phyloP scores from a whole-genome alignment of 1,140 invertebrate species.

The Drosophila equinoxialis region DNA sequence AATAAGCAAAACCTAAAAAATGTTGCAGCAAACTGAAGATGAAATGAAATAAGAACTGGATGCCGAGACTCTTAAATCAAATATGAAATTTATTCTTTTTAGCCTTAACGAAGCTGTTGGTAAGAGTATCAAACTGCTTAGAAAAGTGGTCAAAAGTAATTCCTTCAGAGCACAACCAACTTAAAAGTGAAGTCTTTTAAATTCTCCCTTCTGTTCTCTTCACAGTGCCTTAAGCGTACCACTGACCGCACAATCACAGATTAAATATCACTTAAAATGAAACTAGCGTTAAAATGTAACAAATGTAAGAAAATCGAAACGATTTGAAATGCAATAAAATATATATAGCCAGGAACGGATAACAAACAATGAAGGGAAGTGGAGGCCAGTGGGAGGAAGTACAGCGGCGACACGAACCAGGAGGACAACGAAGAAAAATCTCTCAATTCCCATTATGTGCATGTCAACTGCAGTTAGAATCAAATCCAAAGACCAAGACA shows the following conservation, averaged over 20 bases:
- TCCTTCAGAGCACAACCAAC: conserved; percentile 29
- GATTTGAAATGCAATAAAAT: conserved; percentile 76
- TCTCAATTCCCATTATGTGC: conserved; percentile 81
- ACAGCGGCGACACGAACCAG: conserved; percentile 1
- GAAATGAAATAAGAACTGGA: not conserved
- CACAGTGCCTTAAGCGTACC: not conserved
- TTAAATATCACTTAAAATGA: conserved; percentile 81
- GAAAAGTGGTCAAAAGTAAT: too few species aligned
- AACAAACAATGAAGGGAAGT: conserved; percentile 43
- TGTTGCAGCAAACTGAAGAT: not conserved
- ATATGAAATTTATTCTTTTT: too few species aligned
- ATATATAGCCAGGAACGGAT: conserved; percentile 47
- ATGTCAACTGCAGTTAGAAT: conserved; percentile 81
- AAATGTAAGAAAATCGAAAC: conserved; percentile 77
- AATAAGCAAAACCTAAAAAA: not conserved
- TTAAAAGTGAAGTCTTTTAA: conserved; percentile 70
- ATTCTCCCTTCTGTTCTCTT: conserved; percentile 30
- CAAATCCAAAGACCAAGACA: conserved; percentile 61
- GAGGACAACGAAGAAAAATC: conserved; percentile 65
- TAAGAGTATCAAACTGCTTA: too few species aligned
- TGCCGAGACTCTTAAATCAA: too few species aligned
- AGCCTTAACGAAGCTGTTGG: too few species aligned
- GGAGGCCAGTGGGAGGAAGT: not conserved
- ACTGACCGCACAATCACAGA: conserved; percentile 42
- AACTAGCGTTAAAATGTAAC: conserved; percentile 77